Evolutionary conservation across 2,113 vertebrate genomes (phyloP).

Genomic region (Toxostoma redivivum): DNA sequence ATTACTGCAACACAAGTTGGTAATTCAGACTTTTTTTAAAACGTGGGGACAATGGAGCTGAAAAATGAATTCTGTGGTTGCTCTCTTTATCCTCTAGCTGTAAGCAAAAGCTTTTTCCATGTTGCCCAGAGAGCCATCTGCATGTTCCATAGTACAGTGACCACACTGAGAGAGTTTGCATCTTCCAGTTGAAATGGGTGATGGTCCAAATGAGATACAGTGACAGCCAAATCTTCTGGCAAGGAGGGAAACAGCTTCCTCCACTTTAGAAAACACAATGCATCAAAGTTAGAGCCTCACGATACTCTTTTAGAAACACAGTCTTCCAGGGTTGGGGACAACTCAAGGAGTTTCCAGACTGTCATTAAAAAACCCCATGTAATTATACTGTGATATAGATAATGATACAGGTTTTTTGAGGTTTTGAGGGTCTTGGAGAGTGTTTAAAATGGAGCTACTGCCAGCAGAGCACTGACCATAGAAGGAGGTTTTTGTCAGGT

Average conservation of each 20-base stretch:
- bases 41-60: background rate
- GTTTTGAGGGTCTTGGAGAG: background rate
- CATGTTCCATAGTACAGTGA: background rate
- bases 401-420: background rate
- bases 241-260: background rate
- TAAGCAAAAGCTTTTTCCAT: background rate
- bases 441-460: background rate
- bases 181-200: background rate
- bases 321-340: background rate
- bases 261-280: background rate
- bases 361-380: background rate
- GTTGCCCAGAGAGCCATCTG: background rate
- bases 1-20: background rate
- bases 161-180: background rate
- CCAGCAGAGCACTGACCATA: background rate
- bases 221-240: background rate
- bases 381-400: background rate
- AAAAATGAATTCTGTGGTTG: background rate
- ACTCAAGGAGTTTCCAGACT: background rate
- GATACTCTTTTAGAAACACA: background rate
- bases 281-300: background rate
- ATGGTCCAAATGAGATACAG: background rate
- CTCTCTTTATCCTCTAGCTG: background rate
- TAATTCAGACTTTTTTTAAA: background rate
- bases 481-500: background rate